Evolutionary conservation across 92 coral and sea anemone genomes (phyloP).

Genomic region (Parazoanthus atlanticus): DNA sequence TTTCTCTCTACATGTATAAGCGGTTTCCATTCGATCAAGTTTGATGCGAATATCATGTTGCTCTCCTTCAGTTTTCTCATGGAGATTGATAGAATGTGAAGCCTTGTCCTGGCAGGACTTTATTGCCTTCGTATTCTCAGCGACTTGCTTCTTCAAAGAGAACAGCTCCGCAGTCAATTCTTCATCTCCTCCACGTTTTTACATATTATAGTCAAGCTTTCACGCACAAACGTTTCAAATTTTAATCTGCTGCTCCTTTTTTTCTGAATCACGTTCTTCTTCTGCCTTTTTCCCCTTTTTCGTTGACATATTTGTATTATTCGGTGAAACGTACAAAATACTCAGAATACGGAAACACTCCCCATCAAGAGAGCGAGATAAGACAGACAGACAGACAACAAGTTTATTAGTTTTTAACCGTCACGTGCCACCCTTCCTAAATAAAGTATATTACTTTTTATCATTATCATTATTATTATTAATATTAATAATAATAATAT

Average conservation of each 20-base stretch:
- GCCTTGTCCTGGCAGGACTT: constrained; percentile 17
- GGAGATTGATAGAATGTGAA: background rate
- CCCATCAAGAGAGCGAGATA: too few species aligned
- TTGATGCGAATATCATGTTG: background rate
- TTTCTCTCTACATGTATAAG: background rate
- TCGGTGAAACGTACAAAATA: too few species aligned
- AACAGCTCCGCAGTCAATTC: background rate
- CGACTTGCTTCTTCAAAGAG: constrained; percentile 4
- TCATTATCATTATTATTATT: too few species aligned
- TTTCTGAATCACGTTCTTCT: too few species aligned
- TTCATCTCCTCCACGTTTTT: background rate
- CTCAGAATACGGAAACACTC: too few species aligned
- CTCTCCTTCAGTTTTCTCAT: constrained; percentile 24
- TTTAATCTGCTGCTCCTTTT: background rate
- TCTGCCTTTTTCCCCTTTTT: too few species aligned
- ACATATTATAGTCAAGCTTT: background rate
- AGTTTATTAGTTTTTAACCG: too few species aligned
- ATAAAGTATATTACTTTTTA: too few species aligned
- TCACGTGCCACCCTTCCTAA: too few species aligned
- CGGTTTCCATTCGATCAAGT: constrained; percentile 21
- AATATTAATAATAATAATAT: too few species aligned
- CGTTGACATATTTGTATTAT: too few species aligned
- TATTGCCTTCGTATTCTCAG: constrained; percentile 3
- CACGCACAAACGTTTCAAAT: background rate
- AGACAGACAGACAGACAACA: too few species aligned